These are phyloP conservation scores for Antigone vipio DNA, from an alignment of 2,113 vertebrate species.

Conservation along the genomic window DNA sequence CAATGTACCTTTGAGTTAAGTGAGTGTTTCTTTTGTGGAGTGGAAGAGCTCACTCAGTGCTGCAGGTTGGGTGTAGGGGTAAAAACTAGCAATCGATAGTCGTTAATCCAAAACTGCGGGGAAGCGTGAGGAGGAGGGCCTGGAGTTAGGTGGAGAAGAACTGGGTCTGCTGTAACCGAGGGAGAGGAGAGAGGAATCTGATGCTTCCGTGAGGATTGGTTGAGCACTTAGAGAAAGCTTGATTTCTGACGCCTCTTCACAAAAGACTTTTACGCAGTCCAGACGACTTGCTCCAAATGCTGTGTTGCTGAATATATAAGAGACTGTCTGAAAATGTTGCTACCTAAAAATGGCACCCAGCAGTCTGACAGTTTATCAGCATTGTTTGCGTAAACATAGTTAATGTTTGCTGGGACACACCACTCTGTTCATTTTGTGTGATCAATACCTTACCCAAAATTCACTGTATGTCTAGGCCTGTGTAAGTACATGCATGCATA, in stretches of 20 bases:
- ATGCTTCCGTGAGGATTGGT: neutral
- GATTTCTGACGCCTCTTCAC: neutral
- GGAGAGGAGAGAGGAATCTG: neutral
- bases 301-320: neutral
- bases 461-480: neutral
- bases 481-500: neutral
- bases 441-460: neutral
- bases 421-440: neutral
- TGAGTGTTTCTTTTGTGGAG: neutral
- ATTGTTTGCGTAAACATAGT: neutral
- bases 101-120: neutral
- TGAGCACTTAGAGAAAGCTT: neutral
- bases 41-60: neutral
- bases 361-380: neutral
- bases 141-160: neutral
- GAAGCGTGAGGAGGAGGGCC: neutral
- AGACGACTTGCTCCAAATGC: neutral
- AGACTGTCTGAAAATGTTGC: neutral
- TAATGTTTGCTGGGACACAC: neutral
- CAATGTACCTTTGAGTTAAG: neutral
- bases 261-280: neutral
- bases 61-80: neutral
- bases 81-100: neutral
- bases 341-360: neutral
- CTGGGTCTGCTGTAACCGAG: neutral